These are phyloP conservation scores for Junonia oenone DNA, from an alignment of 2,888 invertebrate species.

Conservation along the genomic window DNA sequence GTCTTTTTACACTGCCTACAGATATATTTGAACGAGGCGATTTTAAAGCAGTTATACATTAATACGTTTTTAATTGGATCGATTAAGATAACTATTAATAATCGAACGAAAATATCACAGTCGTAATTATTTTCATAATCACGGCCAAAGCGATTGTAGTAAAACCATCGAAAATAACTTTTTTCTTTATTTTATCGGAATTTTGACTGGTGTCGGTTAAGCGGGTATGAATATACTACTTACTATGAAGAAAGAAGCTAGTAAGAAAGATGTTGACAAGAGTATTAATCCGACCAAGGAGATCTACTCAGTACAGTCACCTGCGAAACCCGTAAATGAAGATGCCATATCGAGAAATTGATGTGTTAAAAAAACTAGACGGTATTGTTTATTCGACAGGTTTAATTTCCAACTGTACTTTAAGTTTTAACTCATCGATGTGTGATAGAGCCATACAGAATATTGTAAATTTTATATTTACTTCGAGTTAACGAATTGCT, in stretches of 20 bases:
- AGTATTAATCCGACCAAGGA: slow-evolving; percentile 24
- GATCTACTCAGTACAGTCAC: slow-evolving; percentile 23
- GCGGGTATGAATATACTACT: not conserved
- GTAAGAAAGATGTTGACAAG: slow-evolving; percentile 10
- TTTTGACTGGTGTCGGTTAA: not conserved
- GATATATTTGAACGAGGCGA: not conserved
- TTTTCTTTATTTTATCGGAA: not conserved
- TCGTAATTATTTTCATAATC: too few species aligned
- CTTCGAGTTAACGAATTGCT: not conserved
- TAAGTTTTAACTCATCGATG: not conserved
- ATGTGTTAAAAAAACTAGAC: slow-evolving; percentile 5
- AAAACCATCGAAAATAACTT: too few species aligned
- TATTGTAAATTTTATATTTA: too few species aligned
- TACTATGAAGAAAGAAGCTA: slow-evolving; percentile 1
- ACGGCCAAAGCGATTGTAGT: too few species aligned
- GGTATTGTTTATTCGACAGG: slow-evolving; percentile 9
- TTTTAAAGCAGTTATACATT: not conserved
- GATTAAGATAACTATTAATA: too few species aligned
- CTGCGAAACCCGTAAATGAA: slow-evolving; percentile 18
- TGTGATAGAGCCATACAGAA: not conserved
- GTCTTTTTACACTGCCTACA: not conserved
- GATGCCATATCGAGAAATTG: slow-evolving; percentile 10
- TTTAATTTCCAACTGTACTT: slow-evolving; percentile 1
- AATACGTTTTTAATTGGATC: not conserved
- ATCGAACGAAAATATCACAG: too few species aligned